phyloP scores from a whole-genome alignment of 2,113 vertebrate species.

The Pterocles gutturalis region DNA sequence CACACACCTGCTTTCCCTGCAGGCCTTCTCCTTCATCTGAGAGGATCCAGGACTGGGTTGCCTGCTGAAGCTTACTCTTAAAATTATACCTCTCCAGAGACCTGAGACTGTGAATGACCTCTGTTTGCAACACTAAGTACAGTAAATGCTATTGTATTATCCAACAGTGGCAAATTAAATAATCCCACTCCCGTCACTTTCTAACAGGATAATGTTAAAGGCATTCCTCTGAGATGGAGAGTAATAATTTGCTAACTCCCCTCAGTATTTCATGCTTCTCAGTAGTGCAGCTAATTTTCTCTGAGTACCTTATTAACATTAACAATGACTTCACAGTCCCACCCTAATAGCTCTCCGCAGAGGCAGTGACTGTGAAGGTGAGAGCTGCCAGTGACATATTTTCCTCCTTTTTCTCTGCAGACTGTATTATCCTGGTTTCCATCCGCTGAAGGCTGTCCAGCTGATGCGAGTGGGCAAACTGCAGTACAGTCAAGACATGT shows the following conservation, averaged over 20 bases:
- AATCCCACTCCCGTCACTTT: background rate
- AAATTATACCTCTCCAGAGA: conserved; percentile 11
- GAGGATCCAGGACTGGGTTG: background rate
- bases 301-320: conserved; percentile 61
- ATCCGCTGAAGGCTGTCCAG: conserved; percentile 89
- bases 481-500: conserved; percentile 83
- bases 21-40: background rate
- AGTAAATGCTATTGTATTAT: conserved; percentile 37
- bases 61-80: background rate
- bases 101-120: background rate
- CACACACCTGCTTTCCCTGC: background rate
- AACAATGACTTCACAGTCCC: conserved; percentile 39
- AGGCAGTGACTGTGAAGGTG: conserved; percentile 36
- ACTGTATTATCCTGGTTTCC: conserved; percentile 85
- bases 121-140: conserved; percentile 28
- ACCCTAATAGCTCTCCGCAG: background rate
- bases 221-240: conserved; percentile 32
- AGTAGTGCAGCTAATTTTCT: conserved; percentile 53
- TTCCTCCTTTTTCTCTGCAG: conserved; percentile 75
- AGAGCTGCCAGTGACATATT: conserved; percentile 32
- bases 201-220: conserved; percentile 61
- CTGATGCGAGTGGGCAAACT: conserved; percentile 92
- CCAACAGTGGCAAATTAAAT: background rate
- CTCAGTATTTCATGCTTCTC: conserved; percentile 27
- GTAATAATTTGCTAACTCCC: conserved; percentile 39